Base-by-base conservation (phyloP, 2,888 invertebrate genomes). In the Clistopyga incitator region DNA sequence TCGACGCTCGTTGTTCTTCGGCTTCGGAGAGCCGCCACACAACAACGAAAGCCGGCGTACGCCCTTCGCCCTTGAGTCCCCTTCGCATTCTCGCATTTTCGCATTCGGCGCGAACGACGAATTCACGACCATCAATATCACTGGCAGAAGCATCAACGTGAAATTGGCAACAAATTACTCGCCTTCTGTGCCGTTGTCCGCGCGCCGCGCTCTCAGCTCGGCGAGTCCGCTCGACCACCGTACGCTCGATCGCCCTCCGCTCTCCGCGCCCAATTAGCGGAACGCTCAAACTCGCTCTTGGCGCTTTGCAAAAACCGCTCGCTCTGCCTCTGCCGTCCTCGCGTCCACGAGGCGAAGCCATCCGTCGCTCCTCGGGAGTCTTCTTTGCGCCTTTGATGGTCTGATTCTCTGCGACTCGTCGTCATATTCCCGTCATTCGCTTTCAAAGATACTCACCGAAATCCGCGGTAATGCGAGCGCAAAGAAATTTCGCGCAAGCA, bases 151-250 rank as follows among this genome's bases (percentile, higher is more conserved):
- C 88, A 89, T 90, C 89, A 88, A 88, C 90, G 90, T 87, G 89
- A 91, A 90, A 91, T 91, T 91, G 90, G 89, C 89, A 91, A 91
- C 90, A 91, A 91, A 91, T 92, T 91, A 90, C 90, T 88, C 87
- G 82, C 67, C 84, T 78, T 85, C 80, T 87, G 86, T 78, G 72
- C 78, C 38, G 61, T 59, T 18, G 15, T 74, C 84, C 64, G 74
- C 68, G 61, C 25, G 65, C 74, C 84, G 77, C 82, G 72, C 75
- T 79, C 52, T 72, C 56, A 50, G 47, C 81, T 45, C 61, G 78
- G 29, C 29, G 34, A 54, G 61, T 70, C 74, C 70, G 65, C 52
- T 72, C 59, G 59, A 82, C 74, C 82, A 56, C 47, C 52, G 50
- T 68, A 84, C 86, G 86, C 87, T 86, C 82, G 84, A 83, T 80